Conservation (phyloP, 2,797 vertebrate species). For the Neoniphon sammara region DNA sequence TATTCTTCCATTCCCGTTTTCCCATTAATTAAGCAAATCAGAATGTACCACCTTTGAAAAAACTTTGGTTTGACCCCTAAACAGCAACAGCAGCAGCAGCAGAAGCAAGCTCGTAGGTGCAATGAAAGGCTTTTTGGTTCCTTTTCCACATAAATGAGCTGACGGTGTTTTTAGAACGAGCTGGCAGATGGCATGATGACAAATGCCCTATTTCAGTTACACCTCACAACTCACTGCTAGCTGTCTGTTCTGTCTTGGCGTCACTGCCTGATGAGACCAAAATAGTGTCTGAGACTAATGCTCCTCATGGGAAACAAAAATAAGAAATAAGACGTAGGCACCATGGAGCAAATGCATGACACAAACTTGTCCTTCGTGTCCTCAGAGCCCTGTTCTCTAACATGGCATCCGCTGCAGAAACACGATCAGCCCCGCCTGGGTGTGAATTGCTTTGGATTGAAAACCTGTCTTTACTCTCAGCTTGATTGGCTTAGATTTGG, state of each 20-base stretch:
- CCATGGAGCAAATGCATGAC: not conserved
- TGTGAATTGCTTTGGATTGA: constrained; percentile 11
- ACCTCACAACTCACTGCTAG: constrained; percentile 31
- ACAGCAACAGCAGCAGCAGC: constrained; percentile 2
- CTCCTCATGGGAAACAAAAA: constrained; percentile 23
- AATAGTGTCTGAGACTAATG: constrained; percentile 43
- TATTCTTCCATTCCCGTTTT: not conserved
- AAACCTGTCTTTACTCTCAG: constrained; percentile 12
- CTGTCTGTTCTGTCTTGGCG: constrained; percentile 42
- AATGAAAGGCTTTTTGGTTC: constrained; percentile 33
- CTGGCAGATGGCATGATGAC: constrained; percentile 57
- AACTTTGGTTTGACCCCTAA: constrained; percentile 31
- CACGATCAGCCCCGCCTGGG: not conserved
- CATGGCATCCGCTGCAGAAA: not conserved
- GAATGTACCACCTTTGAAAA: constrained; percentile 9
- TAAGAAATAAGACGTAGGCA: constrained; percentile 2
- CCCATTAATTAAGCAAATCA: constrained; percentile 9
- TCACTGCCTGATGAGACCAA: constrained; percentile 53
- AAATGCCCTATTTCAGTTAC: constrained; percentile 45
- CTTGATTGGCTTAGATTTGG: not conserved
- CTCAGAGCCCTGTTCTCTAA: not conserved
- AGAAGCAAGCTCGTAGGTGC: constrained; percentile 33
- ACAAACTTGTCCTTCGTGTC: constrained; percentile 7
- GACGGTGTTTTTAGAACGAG: constrained; percentile 39
- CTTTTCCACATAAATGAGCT: constrained; percentile 17